Percentiles rank a stretch among this genome's conserved stretches.
phyloP scores from a whole-genome alignment of 2,888 invertebrate genomes.

The Camponotus fellah region DNA sequence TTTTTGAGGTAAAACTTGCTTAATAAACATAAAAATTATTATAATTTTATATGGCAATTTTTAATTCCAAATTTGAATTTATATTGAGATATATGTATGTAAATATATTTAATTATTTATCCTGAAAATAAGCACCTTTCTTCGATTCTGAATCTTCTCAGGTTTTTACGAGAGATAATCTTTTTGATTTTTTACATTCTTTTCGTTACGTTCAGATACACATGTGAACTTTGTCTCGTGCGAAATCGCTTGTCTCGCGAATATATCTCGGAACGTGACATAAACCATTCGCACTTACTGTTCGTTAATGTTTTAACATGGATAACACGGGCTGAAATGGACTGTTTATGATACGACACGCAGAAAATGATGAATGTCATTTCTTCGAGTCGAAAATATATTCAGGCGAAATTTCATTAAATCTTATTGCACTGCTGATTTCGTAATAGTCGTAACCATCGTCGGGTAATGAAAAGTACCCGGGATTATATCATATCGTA shows the following conservation, averaged over 20 bases:
- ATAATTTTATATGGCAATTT: not conserved
- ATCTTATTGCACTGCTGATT: slow-evolving; percentile 21
- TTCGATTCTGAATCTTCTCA: not conserved
- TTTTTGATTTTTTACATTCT: not conserved
- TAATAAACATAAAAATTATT: not conserved
- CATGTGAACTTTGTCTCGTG: not conserved
- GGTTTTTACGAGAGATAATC: not conserved
- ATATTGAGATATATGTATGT: not conserved
- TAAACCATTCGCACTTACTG: slow-evolving; percentile 41
- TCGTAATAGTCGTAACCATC: slow-evolving; percentile 1
- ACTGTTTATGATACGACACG: slow-evolving; percentile 25
- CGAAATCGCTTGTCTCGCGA: not conserved
- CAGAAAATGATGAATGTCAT: slow-evolving; percentile 6
- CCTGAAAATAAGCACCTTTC: not conserved
- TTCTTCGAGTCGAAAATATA: slow-evolving; percentile 27
- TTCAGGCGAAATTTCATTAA: slow-evolving; percentile 7
- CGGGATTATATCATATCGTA: not conserved
- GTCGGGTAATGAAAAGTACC: not conserved
- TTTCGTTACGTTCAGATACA: not conserved
- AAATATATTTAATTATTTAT: not conserved
- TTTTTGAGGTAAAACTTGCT: not conserved
- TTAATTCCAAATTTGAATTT: not conserved
- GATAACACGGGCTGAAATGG: not conserved
- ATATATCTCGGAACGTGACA: slow-evolving; percentile 40
- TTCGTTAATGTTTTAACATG: slow-evolving; percentile 18